phyloP scores from a whole-genome alignment of 2,888 invertebrate genomes.

The Entomobrya multifasciata region DNA sequence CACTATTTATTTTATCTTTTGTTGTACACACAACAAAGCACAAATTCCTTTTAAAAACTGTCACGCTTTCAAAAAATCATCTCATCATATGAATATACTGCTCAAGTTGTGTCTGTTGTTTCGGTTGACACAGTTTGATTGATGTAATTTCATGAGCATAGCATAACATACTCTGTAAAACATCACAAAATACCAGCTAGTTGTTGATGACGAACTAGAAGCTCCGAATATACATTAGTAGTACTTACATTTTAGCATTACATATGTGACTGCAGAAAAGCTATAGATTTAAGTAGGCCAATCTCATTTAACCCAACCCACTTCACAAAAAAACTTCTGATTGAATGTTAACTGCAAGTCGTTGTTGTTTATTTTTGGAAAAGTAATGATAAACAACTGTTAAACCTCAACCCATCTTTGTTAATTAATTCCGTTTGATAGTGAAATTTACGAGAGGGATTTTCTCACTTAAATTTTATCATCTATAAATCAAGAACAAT shows the following conservation, averaged over 20 bases:
- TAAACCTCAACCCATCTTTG: not conserved
- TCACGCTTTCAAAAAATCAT: not conserved
- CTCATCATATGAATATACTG: not conserved
- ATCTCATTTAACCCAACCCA: conserved; percentile 10
- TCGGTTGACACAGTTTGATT: conserved; percentile 3
- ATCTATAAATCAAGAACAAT: not conserved
- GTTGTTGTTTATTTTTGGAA: not conserved
- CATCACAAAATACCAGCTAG: not conserved
- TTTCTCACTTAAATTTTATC: no score
- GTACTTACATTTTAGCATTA: not conserved
- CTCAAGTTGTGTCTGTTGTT: no score
- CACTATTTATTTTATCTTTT: no score
- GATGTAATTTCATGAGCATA: conserved; percentile 4
- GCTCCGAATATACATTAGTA: not conserved
- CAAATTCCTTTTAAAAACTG: not conserved
- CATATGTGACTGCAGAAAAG: not conserved
- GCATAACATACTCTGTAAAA: not conserved
- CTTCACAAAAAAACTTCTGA: no score
- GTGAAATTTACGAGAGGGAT: not conserved
- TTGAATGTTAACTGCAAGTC: not conserved
- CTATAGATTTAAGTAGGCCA: conserved; percentile 36
- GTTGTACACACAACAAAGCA: not conserved
- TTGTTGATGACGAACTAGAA: not conserved
- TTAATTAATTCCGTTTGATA: not conserved
- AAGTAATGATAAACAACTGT: not conserved